Conservation (phyloP, 2,797 vertebrate genomes). For the Poeciliopsis paucimaculata region DNA sequence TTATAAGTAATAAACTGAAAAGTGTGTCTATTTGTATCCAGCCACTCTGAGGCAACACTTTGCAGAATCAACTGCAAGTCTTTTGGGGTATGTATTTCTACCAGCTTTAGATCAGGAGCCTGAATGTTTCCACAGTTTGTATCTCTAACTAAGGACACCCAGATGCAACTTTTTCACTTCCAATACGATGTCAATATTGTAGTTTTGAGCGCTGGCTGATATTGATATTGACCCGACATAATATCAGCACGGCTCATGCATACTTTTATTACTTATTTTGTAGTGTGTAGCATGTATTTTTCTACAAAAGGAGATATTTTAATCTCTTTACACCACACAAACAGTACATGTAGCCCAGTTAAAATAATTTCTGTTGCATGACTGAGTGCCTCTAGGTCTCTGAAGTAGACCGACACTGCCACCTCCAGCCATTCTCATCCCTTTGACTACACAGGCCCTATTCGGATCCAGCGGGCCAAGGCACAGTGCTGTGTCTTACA, state of each 20-base stretch:
- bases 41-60: neutral
- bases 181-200: too few species aligned
- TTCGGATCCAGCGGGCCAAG: slow-evolving; percentile 51
- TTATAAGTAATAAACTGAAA: neutral
- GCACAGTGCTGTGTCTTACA: slow-evolving; percentile 67
- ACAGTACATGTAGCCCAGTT: slow-evolving; percentile 25
- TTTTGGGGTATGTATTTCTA: neutral
- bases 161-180: too few species aligned
- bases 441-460: slow-evolving; percentile 43
- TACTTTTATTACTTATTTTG: neutral
- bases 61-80: neutral
- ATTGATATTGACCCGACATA: too few species aligned
- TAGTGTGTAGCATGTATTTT: slow-evolving; percentile 29
- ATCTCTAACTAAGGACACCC: too few species aligned
- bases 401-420: slow-evolving; percentile 28
- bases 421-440: slow-evolving; percentile 23
- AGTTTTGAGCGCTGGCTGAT: too few species aligned
- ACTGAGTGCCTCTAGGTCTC: slow-evolving; percentile 39
- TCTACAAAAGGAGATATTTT: slow-evolving; percentile 35
- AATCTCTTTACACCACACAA: slow-evolving; percentile 43
- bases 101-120: neutral
- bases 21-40: neutral
- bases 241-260: too few species aligned
- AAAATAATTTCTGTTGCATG: slow-evolving; percentile 36
- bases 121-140: neutral